Percentiles rank a stretch among this genome's conserved stretches.
Evolutionary conservation across 2,113 vertebrate genomes (phyloP).

Genomic region (Brienomyrus brachyistius): DNA sequence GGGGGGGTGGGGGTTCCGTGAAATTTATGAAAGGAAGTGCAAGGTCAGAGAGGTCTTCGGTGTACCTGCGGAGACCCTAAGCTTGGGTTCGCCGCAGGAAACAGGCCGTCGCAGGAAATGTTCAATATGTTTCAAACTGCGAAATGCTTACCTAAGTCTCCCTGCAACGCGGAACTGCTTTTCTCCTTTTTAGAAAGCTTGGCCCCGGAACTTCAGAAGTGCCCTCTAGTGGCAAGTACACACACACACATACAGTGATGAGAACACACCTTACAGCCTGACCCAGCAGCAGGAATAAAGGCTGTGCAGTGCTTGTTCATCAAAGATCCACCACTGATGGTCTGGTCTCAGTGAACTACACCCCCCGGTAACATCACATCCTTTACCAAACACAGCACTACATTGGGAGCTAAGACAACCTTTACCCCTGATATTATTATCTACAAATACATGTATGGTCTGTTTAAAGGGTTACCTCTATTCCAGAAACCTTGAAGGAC

Average conservation of each 20-base stretch:
- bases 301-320: not conserved
- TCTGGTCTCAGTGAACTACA: not conserved
- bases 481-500: not conserved
- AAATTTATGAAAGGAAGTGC: not conserved
- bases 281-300: not conserved
- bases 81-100: not conserved
- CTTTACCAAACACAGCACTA: not conserved
- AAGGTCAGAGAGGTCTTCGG: not conserved
- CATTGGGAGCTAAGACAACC: not conserved
- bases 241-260: conserved; percentile 28
- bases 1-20: not conserved
- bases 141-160: not conserved
- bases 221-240: conserved; percentile 40
- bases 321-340: not conserved
- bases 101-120: not conserved
- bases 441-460: not conserved
- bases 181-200: not conserved
- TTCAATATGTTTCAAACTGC: not conserved
- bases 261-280: conserved; percentile 17
- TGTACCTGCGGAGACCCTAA: not conserved
- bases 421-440: not conserved
- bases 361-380: not conserved
- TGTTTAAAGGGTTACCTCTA: not conserved
- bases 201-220: not conserved
- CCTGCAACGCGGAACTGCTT: not conserved